Evolutionary conservation across 2,113 vertebrate genomes (phyloP).

Genomic region (Ammodytes marinus): DNA sequence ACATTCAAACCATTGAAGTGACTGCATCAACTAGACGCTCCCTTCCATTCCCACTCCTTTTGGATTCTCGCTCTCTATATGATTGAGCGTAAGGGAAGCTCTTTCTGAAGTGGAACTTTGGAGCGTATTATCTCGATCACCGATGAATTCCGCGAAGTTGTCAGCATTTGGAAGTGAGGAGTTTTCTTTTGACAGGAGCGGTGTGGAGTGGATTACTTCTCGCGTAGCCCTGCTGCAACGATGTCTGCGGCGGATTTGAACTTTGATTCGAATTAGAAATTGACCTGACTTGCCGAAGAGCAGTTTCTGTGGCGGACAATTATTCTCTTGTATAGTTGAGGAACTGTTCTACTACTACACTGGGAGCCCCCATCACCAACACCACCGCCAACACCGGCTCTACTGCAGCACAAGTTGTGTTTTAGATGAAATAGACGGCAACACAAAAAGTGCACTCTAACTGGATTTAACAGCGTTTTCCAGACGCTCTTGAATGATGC

Average conservation of each 20-base stretch:
- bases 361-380: slow-evolving; percentile 2
- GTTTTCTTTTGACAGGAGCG: slow-evolving; percentile 11
- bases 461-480: slow-evolving; percentile 70
- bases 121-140: slow-evolving; percentile 15
- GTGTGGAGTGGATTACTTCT: slow-evolving; percentile 53
- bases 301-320: slow-evolving; percentile 32
- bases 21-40: slow-evolving; percentile 13
- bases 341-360: slow-evolving; percentile 41
- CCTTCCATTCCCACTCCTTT: neutral
- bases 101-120: slow-evolving; percentile 36
- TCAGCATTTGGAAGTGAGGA: slow-evolving; percentile 52
- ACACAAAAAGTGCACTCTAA: slow-evolving; percentile 9
- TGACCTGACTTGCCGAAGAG: slow-evolving; percentile 23
- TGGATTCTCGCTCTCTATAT: slow-evolving; percentile 1
- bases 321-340: slow-evolving; percentile 40
- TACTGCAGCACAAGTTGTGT: slow-evolving; percentile 57
- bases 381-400: neutral
- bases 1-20: slow-evolving; percentile 62
- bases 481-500: slow-evolving; percentile 76
- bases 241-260: slow-evolving; percentile 65
- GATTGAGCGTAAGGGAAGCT: neutral
- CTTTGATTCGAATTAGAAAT: slow-evolving; percentile 45
- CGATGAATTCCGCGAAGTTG: slow-evolving; percentile 73
- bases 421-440: slow-evolving; percentile 61
- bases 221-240: slow-evolving; percentile 26